Percentiles rank a stretch among this genome's conserved stretches.
Evolutionary conservation across 2,888 invertebrate genomes (phyloP).

Genomic region (Shargacucullia verbasci): DNA sequence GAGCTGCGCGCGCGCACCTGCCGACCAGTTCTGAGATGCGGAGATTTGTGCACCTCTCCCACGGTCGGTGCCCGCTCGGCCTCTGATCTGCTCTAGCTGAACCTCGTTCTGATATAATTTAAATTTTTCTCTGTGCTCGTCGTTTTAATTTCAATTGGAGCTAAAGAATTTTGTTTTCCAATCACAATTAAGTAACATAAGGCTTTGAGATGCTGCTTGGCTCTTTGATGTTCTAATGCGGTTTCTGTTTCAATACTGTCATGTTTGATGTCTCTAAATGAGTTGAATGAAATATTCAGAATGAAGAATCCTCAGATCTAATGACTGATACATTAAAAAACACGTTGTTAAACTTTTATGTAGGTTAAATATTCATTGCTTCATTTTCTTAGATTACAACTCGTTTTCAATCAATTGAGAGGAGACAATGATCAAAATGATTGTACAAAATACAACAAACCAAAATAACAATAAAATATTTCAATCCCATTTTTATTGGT

Average conservation of each 20-base stretch:
- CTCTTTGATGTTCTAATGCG: conserved; percentile 50
- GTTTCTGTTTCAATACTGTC: conserved; percentile 45
- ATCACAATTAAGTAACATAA: conserved; percentile 56
- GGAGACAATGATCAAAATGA: conserved; percentile 25
- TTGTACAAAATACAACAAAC: conserved; percentile 16
- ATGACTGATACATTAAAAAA: conserved; percentile 22
- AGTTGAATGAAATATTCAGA: conserved; percentile 44
- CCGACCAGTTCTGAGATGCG: conserved; percentile 89
- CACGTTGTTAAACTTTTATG: conserved; percentile 34
- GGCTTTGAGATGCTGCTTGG: conserved; percentile 24
- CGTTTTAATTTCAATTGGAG: conserved; percentile 57
- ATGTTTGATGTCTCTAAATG: conserved; percentile 47
- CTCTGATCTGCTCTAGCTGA: conserved; percentile 83
- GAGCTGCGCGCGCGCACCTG: conserved; percentile 80
- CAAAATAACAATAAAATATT: conserved; percentile 24
- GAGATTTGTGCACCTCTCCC: conserved; percentile 89
- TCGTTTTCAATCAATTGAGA: background rate
- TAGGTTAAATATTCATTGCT: conserved; percentile 28
- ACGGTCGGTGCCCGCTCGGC: conserved; percentile 86
- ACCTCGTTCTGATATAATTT: conserved; percentile 82
- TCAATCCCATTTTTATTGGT: conserved; percentile 35
- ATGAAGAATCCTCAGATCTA: conserved; percentile 44
- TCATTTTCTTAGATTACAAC: conserved; percentile 20
- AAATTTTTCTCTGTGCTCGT: conserved; percentile 71
- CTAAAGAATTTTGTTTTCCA: conserved; percentile 53